These are phyloP conservation scores for Lipophrys pholis DNA, from an alignment of 2,113 vertebrate genomes.

Conservation along the genomic window DNA sequence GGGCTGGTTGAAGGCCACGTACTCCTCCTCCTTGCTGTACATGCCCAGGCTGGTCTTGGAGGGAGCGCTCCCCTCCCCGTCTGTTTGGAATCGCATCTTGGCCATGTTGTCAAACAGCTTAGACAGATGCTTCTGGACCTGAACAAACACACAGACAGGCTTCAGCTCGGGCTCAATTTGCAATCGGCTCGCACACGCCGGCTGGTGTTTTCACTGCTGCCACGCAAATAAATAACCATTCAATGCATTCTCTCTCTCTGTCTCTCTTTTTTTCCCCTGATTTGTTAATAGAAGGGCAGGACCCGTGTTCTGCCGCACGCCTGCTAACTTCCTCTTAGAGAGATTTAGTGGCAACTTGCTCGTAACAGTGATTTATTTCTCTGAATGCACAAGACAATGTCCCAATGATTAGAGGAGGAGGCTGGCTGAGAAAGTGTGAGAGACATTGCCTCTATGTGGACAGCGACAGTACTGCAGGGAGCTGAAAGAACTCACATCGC, in stretches of 20 bases:
- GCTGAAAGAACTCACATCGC: not conserved
- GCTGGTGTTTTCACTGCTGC: constrained; percentile 8
- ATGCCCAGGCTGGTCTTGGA: constrained; percentile 89
- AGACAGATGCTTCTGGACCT: constrained; percentile 94
- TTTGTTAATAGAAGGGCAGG: constrained; percentile 24
- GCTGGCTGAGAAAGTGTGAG: constrained; percentile 36
- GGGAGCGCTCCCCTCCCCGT: constrained; percentile 74
- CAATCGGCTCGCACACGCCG: constrained; percentile 11
- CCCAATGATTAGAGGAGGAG: constrained; percentile 19
- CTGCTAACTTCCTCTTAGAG: constrained; percentile 45
- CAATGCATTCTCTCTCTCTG: constrained; percentile 27
- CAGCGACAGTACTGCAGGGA: constrained; percentile 23
- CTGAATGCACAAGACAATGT: constrained; percentile 31
- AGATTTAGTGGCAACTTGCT: constrained; percentile 47
- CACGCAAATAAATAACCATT: constrained; percentile 34
- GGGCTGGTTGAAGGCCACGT: constrained; percentile 87
- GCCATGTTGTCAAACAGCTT: constrained; percentile 96
- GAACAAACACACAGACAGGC: constrained; percentile 33
- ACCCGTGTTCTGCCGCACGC: constrained; percentile 38
- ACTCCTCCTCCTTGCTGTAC: constrained; percentile 96
- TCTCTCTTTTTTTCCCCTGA: not conserved
- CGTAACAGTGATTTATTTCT: constrained; percentile 61
- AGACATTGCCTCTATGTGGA: constrained; percentile 73
- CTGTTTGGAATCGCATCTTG: constrained; percentile 88
- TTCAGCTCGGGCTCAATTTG: constrained; percentile 11